Conservation (phyloP, 2,797 vertebrate species). For the Capromys pilorides region DNA sequence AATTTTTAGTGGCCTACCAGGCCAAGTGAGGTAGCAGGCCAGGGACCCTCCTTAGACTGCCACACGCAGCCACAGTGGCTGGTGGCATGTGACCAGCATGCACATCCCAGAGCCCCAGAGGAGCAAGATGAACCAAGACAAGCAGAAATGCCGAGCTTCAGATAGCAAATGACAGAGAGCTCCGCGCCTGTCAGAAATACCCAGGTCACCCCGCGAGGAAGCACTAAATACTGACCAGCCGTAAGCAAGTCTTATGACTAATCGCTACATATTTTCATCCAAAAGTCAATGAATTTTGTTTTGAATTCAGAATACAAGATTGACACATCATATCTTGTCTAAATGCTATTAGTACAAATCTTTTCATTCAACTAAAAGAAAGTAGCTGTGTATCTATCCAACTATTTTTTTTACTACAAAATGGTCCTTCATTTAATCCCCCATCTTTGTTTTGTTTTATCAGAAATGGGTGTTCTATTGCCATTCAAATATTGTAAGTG, state of each 20-base stretch:
- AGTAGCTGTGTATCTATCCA: too few relatives aligned
- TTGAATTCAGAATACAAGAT: background rate
- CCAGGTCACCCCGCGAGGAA: background rate
- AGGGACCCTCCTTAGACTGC: background rate
- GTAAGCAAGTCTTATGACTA: background rate
- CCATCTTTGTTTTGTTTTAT: too few relatives aligned
- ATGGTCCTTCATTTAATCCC: too few relatives aligned
- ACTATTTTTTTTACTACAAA: too few relatives aligned
- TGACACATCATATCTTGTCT: too few relatives aligned
- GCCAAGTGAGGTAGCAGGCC: background rate
- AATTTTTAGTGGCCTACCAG: background rate
- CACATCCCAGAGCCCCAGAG: fast-evolving
- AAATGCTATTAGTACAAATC: too few relatives aligned
- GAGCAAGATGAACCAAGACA: background rate
- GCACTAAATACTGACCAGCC: background rate
- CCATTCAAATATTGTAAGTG: too few relatives aligned
- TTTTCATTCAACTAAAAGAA: too few relatives aligned
- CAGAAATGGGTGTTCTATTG: too few relatives aligned
- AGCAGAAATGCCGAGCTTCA: background rate
- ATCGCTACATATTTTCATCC: background rate
- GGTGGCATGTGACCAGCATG: fast-evolving
- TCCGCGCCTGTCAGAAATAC: background rate
- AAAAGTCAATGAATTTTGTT: background rate
- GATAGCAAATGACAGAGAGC: too few relatives aligned
- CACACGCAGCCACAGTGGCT: fast-evolving